Conservation (phyloP, 30 jellyfish, hydroid and myxozoan genomes). For the Aurelia aurita complex sp. Pacific region DNA sequence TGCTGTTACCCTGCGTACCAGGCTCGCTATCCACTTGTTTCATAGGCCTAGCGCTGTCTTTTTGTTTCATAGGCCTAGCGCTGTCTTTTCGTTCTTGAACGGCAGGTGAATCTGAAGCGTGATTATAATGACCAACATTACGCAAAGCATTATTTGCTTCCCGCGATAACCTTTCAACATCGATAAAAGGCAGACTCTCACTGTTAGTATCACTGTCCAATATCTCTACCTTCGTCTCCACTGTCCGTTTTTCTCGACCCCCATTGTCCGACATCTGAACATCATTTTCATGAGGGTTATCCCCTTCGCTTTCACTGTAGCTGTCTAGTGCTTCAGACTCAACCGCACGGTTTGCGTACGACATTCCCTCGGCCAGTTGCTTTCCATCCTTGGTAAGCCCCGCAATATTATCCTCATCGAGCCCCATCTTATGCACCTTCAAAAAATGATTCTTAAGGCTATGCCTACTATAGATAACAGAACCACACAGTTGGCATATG, state of each 20-base stretch:
- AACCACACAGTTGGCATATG: slow-evolving; percentile 47
- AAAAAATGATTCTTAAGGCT: slow-evolving; percentile 29
- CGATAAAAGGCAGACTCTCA: neutral
- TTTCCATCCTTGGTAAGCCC: slow-evolving; percentile 20
- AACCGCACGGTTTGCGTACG: neutral
- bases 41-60: neutral
- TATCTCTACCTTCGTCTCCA: neutral
- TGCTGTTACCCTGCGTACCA: neutral
- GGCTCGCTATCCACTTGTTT: neutral
- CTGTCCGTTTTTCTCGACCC: neutral
- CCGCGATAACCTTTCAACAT: neutral
- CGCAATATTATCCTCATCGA: slow-evolving; percentile 30
- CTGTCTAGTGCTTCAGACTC: neutral
- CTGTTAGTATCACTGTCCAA: neutral
- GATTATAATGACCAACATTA: neutral
- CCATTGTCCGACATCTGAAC: neutral
- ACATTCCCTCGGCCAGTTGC: neutral
- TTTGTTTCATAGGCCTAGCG: neutral
- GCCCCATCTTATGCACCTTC: slow-evolving; percentile 30
- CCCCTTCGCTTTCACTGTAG: neutral
- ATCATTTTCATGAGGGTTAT: neutral
- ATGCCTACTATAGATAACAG: slow-evolving; percentile 27
- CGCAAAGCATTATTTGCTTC: neutral
- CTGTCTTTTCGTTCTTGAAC: neutral
- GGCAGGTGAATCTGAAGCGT: neutral